Evolutionary conservation across 2,113 vertebrate species (phyloP), one percentile per base, ranked within the genome.

Genomic region (Paraplagusia blochii): DNA sequence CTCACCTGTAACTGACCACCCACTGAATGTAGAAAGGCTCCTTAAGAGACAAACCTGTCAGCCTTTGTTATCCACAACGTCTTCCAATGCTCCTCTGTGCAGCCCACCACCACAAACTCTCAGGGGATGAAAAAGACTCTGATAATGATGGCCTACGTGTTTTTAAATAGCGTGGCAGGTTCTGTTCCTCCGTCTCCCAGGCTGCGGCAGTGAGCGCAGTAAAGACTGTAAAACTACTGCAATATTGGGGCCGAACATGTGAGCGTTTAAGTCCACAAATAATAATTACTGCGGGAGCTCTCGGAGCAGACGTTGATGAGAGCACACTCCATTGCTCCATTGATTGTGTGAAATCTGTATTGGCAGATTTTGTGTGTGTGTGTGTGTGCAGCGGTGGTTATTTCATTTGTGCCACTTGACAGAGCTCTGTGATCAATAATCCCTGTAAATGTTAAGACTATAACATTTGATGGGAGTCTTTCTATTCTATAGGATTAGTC

Each of bases 1-100:
- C 47, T 67, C 44, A 85, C 76, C 80, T 82, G 65, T 72, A 47
- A 71, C 58, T 72, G 69, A 76, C 77, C 69, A 69, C 77, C 82
- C 69, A 69, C 79, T 76, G 46, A 57, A 65, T 69, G 57, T 66
- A 73, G 68, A 82, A 63, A 58, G 53, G 42, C 74, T 77, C 33
- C 48, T 55, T 69, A 77, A 82, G 55, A 74, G 75, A 75, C 58
- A 75, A 61, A 63, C 63, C 58, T 82, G 79, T 85, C 80, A 72
- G 64, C 63, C 78, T 59, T 65, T 53, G 74, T 83, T 80, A 77
- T 45, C 78, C 68, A 53, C 63, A 65, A 62, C 58, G 58, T 64
- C 66, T 66, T 63, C 77, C 66, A 74, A 48, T 34, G 53, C 53
- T 36, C 40, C 54, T 47, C 49, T 51, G 45, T 4, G 2, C 67